These are phyloP conservation scores for Macroteleia sp. DNA, from an alignment of 2,888 invertebrate genomes.

Conservation along the genomic window DNA sequence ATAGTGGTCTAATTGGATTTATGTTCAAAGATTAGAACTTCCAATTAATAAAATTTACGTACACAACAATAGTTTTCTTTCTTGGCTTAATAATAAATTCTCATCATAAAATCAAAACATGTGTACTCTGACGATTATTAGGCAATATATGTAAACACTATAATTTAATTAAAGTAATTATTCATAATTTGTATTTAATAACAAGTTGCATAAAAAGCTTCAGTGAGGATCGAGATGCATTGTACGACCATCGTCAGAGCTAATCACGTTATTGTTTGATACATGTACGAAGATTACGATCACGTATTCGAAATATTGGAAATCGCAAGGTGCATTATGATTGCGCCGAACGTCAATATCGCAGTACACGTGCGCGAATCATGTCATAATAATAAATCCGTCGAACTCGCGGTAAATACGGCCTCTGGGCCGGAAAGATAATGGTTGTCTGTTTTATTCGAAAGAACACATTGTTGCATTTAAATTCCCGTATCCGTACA, in stretches of 20 bases:
- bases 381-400: conserved; percentile 20
- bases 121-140: too few relatives aligned
- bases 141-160: too few relatives aligned
- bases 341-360: conserved; percentile 11
- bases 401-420: conserved; percentile 15
- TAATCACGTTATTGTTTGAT: conserved; percentile 21
- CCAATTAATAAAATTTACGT: too few relatives aligned
- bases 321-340: conserved; percentile 5
- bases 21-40: too few relatives aligned
- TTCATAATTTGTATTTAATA: background rate
- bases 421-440: conserved; percentile 7
- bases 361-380: conserved; percentile 1
- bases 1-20: too few relatives aligned
- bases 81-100: too few relatives aligned
- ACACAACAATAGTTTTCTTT: too few relatives aligned
- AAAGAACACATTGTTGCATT: conserved; percentile 34
- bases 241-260: background rate
- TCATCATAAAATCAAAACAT: too few relatives aligned
- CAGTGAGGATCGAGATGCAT: background rate
- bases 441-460: conserved; percentile 31
- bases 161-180: too few relatives aligned
- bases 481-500: conserved; percentile 19
- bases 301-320: conserved; percentile 21
- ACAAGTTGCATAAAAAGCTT: background rate
- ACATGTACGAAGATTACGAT: conserved; percentile 3